phyloP scores from a whole-genome alignment of 2,888 invertebrate genomes.

The Tuberolachnus salignus region DNA sequence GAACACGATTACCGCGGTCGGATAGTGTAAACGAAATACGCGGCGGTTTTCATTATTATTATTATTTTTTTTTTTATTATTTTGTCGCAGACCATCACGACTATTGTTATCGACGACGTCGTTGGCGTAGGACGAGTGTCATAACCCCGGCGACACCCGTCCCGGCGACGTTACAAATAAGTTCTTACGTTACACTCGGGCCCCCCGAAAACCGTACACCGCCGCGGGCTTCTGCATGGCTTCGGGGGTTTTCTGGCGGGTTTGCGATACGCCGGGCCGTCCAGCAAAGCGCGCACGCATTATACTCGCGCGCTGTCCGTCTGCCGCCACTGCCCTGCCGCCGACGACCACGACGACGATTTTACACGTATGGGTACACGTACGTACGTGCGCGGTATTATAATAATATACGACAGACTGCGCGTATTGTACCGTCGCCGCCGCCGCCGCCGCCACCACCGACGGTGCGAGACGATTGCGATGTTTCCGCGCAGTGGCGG shows the following conservation, averaged over 20 bases:
- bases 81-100: too few relatives aligned
- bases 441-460: not conserved
- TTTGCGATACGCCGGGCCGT: not conserved
- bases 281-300: not conserved
- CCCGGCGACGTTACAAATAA: too few relatives aligned
- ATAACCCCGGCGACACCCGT: not conserved
- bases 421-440: not conserved
- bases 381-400: too few relatives aligned
- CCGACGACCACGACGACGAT: not conserved
- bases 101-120: too few relatives aligned
- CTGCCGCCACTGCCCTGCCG: not conserved
- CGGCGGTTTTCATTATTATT: too few relatives aligned
- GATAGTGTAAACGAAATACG: too few relatives aligned
- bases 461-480: conserved; percentile 27
- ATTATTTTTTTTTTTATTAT: too few relatives aligned
- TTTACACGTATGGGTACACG: not conserved
- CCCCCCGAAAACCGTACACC: conserved; percentile 31
- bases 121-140: not conserved
- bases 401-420: too few relatives aligned
- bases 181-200: conserved; percentile 54
- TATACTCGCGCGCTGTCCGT: not conserved
- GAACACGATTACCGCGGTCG: too few relatives aligned
- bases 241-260: conserved; percentile 42
- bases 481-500: not conserved
- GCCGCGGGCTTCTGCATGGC: conserved; percentile 25